Evolutionary conservation across 2,797 vertebrate genomes (phyloP).

Genomic region (Lepilemur ruficaudatus): DNA sequence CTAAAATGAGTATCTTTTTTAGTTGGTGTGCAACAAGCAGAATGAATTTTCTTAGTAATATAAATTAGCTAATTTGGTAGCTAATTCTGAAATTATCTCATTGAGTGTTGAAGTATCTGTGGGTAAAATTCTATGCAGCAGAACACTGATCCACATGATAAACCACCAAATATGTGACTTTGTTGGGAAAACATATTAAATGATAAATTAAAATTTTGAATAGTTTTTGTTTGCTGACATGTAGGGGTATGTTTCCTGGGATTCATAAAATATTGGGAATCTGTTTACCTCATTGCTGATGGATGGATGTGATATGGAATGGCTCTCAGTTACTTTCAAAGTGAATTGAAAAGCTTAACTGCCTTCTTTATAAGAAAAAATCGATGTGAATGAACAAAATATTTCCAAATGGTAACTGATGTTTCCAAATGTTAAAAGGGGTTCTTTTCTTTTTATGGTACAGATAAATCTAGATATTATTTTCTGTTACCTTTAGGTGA

Average conservation of each 20-base stretch:
- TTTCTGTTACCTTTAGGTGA: not conserved
- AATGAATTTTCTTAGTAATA: not conserved
- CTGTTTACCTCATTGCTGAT: not conserved
- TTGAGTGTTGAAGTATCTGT: not conserved
- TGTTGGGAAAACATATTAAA: not conserved
- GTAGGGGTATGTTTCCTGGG: not conserved
- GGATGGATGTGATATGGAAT: not conserved
- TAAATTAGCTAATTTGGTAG: not conserved
- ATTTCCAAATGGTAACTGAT: not conserved
- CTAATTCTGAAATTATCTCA: not conserved
- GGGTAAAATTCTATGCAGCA: conserved; percentile 1
- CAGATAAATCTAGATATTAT: not conserved
- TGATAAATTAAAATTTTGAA: not conserved
- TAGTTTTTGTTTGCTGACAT: not conserved
- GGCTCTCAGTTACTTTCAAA: not conserved
- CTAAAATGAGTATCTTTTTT: not conserved
- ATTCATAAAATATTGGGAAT: not conserved
- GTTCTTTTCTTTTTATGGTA: not conserved
- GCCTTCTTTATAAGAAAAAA: not conserved
- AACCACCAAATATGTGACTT: not conserved
- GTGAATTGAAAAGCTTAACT: not conserved
- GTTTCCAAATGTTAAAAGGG: not conserved
- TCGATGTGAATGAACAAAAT: not conserved
- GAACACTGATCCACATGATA: not conserved
- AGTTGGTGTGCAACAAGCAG: not conserved